Percentiles rank a stretch among this genome's conserved stretches.
Conservation (phyloP, 2,888 invertebrate species). For the Erebia ligea region DNA sequence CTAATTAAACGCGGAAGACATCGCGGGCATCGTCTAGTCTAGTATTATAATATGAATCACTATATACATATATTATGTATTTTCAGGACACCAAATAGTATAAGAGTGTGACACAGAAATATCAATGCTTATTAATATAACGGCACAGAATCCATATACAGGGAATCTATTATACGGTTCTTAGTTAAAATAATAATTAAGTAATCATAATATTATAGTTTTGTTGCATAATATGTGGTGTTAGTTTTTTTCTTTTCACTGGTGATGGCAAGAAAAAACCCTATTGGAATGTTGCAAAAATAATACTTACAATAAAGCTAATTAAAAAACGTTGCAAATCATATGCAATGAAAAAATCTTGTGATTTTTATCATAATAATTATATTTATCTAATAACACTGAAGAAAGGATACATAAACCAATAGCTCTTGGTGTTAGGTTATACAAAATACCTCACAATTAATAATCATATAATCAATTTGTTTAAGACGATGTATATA, state of each 20-base stretch:
- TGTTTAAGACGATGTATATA: conserved; percentile 15
- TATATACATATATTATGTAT: too few species aligned
- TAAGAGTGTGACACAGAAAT: too few species aligned
- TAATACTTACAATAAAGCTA: background rate
- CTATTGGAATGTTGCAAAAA: background rate
- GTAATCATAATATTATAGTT: background rate
- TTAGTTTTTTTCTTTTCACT: background rate
- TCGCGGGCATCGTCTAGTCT: too few species aligned
- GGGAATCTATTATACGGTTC: background rate
- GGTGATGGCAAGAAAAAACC: background rate
- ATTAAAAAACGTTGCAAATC: background rate
- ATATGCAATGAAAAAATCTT: background rate
- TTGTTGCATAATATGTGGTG: background rate
- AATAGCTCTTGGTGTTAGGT: background rate
- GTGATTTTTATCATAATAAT: background rate
- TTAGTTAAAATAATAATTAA: background rate
- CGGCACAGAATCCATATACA: background rate
- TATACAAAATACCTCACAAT: conserved; percentile 18
- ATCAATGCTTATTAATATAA: too few species aligned
- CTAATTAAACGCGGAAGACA: too few species aligned
- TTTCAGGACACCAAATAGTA: too few species aligned
- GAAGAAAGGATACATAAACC: background rate
- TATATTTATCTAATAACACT: background rate
- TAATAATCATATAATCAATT: background rate
- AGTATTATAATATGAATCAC: too few species aligned